phyloP scores from a whole-genome alignment of 1,140 invertebrate genomes.

The Zaprionus tsacasi region DNA sequence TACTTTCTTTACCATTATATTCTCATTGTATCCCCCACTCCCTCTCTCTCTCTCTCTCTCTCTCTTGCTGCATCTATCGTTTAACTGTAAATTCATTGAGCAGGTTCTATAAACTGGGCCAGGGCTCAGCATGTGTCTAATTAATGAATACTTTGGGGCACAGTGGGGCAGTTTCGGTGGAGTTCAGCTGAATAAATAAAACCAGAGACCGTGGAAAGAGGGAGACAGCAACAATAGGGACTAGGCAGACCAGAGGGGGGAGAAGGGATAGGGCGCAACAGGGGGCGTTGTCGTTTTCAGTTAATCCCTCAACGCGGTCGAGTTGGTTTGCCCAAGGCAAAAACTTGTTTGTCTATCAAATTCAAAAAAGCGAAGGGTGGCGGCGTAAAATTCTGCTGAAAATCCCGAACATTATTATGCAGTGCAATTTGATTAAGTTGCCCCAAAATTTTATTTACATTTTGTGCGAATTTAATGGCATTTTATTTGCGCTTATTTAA shows the following conservation, averaged over 20 bases:
- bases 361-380: neutral
- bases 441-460: constrained; percentile 40
- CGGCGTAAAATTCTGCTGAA: constrained; percentile 1
- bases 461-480: constrained; percentile 44
- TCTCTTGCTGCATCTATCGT: neutral
- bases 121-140: constrained; percentile 4
- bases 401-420: constrained; percentile 35
- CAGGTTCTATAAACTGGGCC: neutral
- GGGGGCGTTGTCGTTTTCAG: neutral
- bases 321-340: neutral
- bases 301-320: constrained; percentile 17
- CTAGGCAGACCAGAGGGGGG: neutral
- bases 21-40: neutral
- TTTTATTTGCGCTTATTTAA: constrained; percentile 47
- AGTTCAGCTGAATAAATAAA: constrained; percentile 1
- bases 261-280: neutral
- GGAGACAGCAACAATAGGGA: neutral
- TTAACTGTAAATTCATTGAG: neutral
- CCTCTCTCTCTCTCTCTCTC: neutral
- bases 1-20: neutral
- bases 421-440: constrained; percentile 50
- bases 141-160: constrained; percentile 4
- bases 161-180: neutral
- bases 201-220: neutral
- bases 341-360: constrained; percentile 24